Evolutionary conservation across 2,888 invertebrate genomes (phyloP).

Genomic region (Tipula helvola): DNA sequence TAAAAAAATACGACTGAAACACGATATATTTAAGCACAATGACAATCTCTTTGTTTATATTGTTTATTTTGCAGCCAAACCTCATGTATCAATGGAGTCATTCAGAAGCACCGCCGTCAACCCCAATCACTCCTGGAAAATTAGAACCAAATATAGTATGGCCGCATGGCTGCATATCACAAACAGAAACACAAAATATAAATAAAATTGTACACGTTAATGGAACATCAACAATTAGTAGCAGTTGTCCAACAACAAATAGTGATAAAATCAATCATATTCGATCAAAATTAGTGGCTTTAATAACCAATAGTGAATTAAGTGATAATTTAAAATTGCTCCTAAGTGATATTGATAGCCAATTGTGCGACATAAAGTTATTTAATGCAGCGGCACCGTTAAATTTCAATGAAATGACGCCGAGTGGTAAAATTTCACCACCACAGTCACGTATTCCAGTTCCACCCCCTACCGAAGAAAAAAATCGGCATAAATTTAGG

Average conservation of each 20-base stretch:
- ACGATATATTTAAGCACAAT: not conserved
- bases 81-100: constrained; percentile 88
- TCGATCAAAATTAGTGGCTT: not conserved
- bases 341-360: not conserved
- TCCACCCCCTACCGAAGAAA: not conserved
- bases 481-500: not conserved
- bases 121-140: constrained; percentile 60
- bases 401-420: not conserved
- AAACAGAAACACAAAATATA: constrained; percentile 16
- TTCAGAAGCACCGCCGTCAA: constrained; percentile 53
- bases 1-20: not conserved
- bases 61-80: constrained; percentile 52
- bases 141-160: constrained; percentile 53
- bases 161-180: constrained; percentile 46
- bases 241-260: not conserved
- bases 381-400: no score
- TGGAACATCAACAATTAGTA: not conserved
- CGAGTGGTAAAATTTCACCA: not conserved
- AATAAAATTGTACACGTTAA: not conserved
- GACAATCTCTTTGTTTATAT: constrained; percentile 7
- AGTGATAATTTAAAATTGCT: not conserved
- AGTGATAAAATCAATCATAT: not conserved
- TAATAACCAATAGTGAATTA: not conserved
- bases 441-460: not conserved
- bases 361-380: not conserved